Conservation (phyloP, 2,113 vertebrate genomes). For the Apus apus region DNA sequence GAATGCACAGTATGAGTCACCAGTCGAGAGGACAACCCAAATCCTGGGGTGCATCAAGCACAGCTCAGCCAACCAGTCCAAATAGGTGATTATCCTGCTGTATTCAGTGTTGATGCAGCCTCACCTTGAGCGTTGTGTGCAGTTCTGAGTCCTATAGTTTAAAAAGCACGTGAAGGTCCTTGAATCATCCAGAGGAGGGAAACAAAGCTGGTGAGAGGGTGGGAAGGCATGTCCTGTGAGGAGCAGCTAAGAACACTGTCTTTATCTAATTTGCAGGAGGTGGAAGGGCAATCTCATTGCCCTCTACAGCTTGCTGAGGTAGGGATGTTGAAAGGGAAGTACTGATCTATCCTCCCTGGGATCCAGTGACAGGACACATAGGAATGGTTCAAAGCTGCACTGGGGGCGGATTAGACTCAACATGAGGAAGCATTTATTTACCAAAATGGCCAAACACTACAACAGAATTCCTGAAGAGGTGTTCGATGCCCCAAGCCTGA, state of each 20-base stretch:
- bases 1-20: neutral
- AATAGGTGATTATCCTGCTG: accelerated
- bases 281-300: neutral
- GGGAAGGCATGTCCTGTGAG: neutral
- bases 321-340: too few species aligned
- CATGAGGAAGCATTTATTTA: neutral
- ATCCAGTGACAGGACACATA: accelerated
- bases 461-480: neutral
- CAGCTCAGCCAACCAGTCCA: accelerated
- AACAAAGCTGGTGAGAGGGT: neutral
- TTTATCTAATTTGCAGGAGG: neutral
- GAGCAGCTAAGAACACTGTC: neutral
- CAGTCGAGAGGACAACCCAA: neutral
- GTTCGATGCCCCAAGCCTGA: too few species aligned
- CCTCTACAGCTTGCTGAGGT: neutral
- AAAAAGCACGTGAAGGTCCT: neutral
- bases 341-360: neutral
- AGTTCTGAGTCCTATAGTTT: neutral
- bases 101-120: accelerated
- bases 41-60: neutral
- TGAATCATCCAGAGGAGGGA: neutral
- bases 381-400: too few species aligned
- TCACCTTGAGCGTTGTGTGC: neutral
- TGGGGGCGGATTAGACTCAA: neutral
- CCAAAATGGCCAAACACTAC: neutral